Base-by-base conservation (phyloP, 1,140 invertebrate genomes). In the Heliothis subflexa region DNA sequence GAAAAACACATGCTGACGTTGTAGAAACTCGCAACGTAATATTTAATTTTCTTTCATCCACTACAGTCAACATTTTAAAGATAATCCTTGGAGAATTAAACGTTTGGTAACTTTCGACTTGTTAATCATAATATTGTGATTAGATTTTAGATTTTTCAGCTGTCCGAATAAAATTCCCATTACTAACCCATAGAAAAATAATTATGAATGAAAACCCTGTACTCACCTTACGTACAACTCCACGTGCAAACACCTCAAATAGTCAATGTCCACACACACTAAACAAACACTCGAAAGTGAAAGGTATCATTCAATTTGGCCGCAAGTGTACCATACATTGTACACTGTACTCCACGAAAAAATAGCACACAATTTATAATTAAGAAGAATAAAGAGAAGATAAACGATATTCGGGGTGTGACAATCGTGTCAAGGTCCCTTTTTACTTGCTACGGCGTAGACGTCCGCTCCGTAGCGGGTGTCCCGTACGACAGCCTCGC, bases 401-500 rank as follows among this genome's bases (percentile, higher is more conserved):
- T 45, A 77, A 77, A 77, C 80, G 79, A 84, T 84, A 80, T 85
- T 83, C 84, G 78, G 88, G 87, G 89, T 90, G 88, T 85, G 89
- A 88, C 75, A 85, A 83, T 84, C 88, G 91, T 93, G 90, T 91
- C 91, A 93, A 93, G 92, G 91, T 90, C 86, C 75, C 83, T 78
- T 79, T 71, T 71, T 59, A 72, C 59, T 50, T 33, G 81, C 89
- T 92, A 89, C 90, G 89, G 78, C 86, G 88, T 91, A 90, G 89
- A 91, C 93, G 91, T 90, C 91, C 90, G 90, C 86, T 81, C 84
- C 86, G 91, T 91, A 92, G 88, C 91, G 85, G 85, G 81, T 86
- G 88, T 90, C 90, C 89, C 88, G 90, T 87, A 92, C 93, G 90
- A 94, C 90, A 94, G 91, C 82, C 90, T 90, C 93, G 90, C 91